Conservation (phyloP, 1,140 invertebrate species). For the Cydia splendana region DNA sequence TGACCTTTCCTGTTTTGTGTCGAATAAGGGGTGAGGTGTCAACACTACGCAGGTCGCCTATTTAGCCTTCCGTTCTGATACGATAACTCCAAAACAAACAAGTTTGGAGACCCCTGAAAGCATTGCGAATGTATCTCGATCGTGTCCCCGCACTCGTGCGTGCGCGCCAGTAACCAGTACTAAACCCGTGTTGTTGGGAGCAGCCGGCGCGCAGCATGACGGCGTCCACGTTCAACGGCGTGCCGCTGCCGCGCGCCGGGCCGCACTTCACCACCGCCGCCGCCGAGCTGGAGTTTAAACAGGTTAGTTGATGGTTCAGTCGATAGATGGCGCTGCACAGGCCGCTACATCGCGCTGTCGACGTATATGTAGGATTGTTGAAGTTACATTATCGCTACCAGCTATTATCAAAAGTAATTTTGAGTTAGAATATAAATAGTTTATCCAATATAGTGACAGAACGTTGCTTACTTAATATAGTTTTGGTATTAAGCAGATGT, state of each 20-base stretch:
- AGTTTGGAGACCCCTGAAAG: background rate
- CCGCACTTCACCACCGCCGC: constrained; percentile 53
- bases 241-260: constrained; percentile 61
- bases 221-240: constrained; percentile 65
- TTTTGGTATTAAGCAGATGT: too few relatives aligned
- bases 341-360: background rate
- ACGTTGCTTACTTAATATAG: too few relatives aligned
- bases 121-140: background rate
- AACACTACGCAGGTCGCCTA: too few relatives aligned
- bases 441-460: too few relatives aligned
- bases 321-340: background rate
- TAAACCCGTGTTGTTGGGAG: constrained; percentile 17
- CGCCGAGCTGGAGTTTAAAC: constrained; percentile 46
- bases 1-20: too few relatives aligned
- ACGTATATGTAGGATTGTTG: background rate
- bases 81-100: background rate
- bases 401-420: too few relatives aligned
- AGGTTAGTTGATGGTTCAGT: background rate
- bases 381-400: too few relatives aligned
- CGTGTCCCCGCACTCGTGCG: background rate
- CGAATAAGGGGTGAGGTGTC: too few relatives aligned
- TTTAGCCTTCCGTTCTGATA: background rate
- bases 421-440: too few relatives aligned
- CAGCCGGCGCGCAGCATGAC: constrained; percentile 66
- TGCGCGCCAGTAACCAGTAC: background rate